Evolutionary conservation across 2,888 invertebrate genomes (phyloP).

Genomic region (Acleris holmiana): DNA sequence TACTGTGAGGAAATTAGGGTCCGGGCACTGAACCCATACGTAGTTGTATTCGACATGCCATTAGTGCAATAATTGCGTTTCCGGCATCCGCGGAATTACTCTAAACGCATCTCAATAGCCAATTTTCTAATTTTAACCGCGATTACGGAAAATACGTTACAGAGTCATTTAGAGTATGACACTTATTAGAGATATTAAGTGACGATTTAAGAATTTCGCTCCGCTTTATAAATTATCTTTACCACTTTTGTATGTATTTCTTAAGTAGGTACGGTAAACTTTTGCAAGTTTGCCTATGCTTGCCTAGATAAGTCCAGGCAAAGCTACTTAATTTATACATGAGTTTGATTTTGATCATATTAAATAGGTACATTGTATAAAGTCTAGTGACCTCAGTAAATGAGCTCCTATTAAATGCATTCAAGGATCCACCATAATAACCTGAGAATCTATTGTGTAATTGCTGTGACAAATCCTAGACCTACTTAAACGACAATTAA

Average conservation of each 20-base stretch:
- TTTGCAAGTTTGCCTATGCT: too few species aligned
- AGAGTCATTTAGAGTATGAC: constrained; percentile 4
- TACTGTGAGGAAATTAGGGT: too few species aligned
- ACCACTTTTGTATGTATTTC: too few species aligned
- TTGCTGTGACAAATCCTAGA: constrained; percentile 26
- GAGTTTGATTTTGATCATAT: too few species aligned
- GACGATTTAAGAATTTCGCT: constrained; percentile 17
- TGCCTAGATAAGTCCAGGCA: too few species aligned
- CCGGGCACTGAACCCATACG: background rate
- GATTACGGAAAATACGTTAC: constrained; percentile 19
- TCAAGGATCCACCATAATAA: constrained; percentile 37
- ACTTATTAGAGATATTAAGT: background rate
- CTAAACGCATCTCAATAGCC: constrained; percentile 8
- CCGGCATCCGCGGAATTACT: constrained; percentile 12
- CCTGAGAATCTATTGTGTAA: constrained; percentile 21
- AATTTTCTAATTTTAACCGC: constrained; percentile 20
- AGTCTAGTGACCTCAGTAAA: constrained; percentile 5
- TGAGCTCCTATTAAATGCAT: constrained; percentile 21
- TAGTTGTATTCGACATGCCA: constrained; percentile 15
- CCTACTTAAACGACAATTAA: constrained; percentile 26
- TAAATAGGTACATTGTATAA: background rate
- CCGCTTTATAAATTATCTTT: background rate
- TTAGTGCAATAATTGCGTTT: constrained; percentile 16
- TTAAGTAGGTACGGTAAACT: background rate
- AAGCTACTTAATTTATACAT: too few species aligned